phyloP scores from a whole-genome alignment of 2,888 invertebrate genomes.

The Rotaria magnacalcarata region DNA sequence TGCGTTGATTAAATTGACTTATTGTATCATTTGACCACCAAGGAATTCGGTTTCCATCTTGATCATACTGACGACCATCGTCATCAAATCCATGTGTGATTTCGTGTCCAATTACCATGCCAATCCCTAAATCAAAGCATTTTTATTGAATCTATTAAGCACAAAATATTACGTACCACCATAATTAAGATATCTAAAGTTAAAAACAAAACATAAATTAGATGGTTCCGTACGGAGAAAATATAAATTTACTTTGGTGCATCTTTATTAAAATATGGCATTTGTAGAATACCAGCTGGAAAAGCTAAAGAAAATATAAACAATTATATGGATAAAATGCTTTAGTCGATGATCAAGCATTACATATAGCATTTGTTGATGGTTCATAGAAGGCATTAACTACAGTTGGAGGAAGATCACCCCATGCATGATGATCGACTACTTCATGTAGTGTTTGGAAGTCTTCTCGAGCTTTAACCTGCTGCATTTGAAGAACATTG shows the following conservation, averaged over 20 bases:
- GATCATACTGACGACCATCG: slow-evolving; percentile 66
- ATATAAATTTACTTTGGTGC: slow-evolving; percentile 52
- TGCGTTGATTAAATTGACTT: slow-evolving; percentile 75
- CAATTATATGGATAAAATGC: not conserved
- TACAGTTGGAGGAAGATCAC: slow-evolving; percentile 55
- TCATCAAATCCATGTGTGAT: slow-evolving; percentile 46
- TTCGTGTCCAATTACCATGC: slow-evolving; percentile 45
- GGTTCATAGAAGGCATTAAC: slow-evolving; percentile 89
- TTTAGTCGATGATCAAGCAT: not conserved
- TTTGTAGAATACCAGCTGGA: slow-evolving; percentile 58
- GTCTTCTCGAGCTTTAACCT: slow-evolving; percentile 1
- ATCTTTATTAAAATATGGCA: slow-evolving; percentile 57
- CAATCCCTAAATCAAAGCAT: slow-evolving; percentile 33
- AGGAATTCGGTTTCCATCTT: slow-evolving; percentile 84
- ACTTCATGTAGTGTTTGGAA: slow-evolving; percentile 9
- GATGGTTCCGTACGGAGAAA: not conserved
- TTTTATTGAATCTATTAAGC: too few relatives aligned
- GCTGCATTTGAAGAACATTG: slow-evolving; percentile 23
- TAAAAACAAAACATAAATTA: not conserved
- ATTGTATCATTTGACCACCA: slow-evolving; percentile 97
- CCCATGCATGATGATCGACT: slow-evolving; percentile 30
- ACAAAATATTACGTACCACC: slow-evolving; percentile 18
- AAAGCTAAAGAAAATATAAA: slow-evolving; percentile 48
- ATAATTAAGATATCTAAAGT: slow-evolving; percentile 42
- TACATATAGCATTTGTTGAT: slow-evolving; percentile 84